Evolutionary conservation across 1,140 invertebrate species (phyloP).

Genomic region (Phymastichus coffea): DNA sequence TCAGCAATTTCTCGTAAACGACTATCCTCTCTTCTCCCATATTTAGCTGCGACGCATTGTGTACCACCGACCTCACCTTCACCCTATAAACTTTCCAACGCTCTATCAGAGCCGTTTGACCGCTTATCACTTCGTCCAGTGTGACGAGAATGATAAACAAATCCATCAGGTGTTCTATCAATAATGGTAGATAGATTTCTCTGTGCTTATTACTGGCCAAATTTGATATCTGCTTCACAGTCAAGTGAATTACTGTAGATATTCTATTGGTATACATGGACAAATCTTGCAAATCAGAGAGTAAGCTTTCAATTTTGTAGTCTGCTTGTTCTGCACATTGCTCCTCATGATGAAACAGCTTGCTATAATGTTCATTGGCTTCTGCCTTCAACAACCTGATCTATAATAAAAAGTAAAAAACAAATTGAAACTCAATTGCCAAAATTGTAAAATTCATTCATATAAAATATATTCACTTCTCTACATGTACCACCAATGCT

Average conservation of each 20-base stretch:
- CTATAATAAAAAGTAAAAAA: conserved; percentile 11
- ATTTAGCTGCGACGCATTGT: conserved; percentile 66
- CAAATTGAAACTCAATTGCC: background rate
- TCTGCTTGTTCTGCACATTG: conserved; percentile 42
- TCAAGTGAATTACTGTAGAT: conserved; percentile 41
- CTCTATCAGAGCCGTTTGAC: conserved; percentile 62
- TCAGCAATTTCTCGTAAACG: conserved; percentile 68
- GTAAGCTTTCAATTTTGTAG: conserved; percentile 39
- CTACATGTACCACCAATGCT: conserved; percentile 77
- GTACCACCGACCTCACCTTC: conserved; percentile 67
- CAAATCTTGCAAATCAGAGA: conserved; percentile 48
- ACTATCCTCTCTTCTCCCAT: conserved; percentile 60
- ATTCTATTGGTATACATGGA: conserved; percentile 56
- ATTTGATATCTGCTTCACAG: conserved; percentile 45
- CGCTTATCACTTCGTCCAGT: conserved; percentile 69
- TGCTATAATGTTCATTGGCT: conserved; percentile 65
- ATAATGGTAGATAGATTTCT: conserved; percentile 48
- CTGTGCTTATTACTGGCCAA: conserved; percentile 34
- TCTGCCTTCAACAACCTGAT: conserved; percentile 69
- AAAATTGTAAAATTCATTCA: background rate
- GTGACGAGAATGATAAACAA: conserved; percentile 70
- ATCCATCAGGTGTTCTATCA: conserved; percentile 65
- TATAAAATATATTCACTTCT: conserved; percentile 55
- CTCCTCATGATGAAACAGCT: conserved; percentile 68
- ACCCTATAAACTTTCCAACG: conserved; percentile 73